Evolutionary conservation across 2,113 vertebrate genomes (phyloP).

Genomic region (Calidris pugnax): DNA sequence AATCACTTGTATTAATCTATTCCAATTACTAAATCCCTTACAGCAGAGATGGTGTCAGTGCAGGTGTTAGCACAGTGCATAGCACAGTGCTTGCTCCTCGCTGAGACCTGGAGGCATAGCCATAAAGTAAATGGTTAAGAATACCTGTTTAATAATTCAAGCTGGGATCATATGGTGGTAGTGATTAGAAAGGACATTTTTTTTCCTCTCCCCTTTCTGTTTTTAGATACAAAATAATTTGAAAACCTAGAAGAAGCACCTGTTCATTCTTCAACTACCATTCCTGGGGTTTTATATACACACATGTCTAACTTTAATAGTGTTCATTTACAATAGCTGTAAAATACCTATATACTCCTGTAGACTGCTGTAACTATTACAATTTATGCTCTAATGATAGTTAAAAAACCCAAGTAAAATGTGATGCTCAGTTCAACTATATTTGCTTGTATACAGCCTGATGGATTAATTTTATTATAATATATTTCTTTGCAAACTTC

Average conservation of each 20-base stretch:
- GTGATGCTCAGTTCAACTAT: slow-evolving; percentile 56
- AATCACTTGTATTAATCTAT: not conserved
- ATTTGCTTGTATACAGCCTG: slow-evolving; percentile 62
- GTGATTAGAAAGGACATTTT: slow-evolving; percentile 11
- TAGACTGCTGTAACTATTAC: slow-evolving; percentile 58
- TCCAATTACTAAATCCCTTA: not conserved
- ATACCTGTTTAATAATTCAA: slow-evolving; percentile 4
- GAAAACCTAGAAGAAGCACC: slow-evolving; percentile 50
- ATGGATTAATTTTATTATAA: slow-evolving; percentile 57
- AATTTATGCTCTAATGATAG: slow-evolving; percentile 77
- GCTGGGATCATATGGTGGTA: not conserved
- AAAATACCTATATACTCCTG: slow-evolving; percentile 67
- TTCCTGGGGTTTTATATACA: slow-evolving; percentile 72
- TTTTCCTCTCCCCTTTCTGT: not conserved
- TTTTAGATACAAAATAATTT: slow-evolving; percentile 52
- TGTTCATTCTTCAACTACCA: slow-evolving; percentile 62
- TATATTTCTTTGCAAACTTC: slow-evolving; percentile 54
- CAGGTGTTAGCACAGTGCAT: not conserved
- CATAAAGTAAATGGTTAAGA: not conserved
- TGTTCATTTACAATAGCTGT: slow-evolving; percentile 73
- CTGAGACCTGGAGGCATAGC: not conserved
- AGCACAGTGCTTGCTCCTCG: not conserved
- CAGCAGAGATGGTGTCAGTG: not conserved
- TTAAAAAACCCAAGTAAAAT: slow-evolving; percentile 65
- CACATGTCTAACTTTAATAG: slow-evolving; percentile 69